Base-by-base conservation (phyloP, 2,113 vertebrate genomes). In the Gymnorhina tibicen region DNA sequence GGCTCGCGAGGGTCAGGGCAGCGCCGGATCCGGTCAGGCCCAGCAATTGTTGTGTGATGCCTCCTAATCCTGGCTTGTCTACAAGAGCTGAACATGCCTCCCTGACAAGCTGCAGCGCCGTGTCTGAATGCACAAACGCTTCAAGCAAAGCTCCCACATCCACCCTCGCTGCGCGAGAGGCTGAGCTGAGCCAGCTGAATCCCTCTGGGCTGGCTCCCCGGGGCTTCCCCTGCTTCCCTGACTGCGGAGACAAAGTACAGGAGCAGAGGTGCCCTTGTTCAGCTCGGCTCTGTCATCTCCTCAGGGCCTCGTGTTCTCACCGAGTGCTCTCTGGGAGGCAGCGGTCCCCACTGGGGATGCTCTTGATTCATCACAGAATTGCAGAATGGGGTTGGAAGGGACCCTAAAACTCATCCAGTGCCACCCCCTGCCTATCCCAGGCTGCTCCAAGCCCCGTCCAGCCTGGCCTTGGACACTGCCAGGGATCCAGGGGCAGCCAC, bases 401-500 rank as follows among this genome's bases (percentile, higher is more conserved):
- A 68, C 24, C 9, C 2, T 39, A 60, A 67, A 59, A 19, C 7
- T 2, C n/a, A 75, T 67, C 46, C n/a, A 44, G 16, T 46, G 2
- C 19, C 68, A 44, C 18, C 15, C 21, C 5, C 44, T 58, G 76
- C 59, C 19, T 7, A 0, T 9, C 33, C 52, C 77, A 67, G 37
- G 16, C 0, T 7, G 33, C 15, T 81, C 68, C 59, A 3, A 58
- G 26, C 17, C 32, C 6, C 0, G 0, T 27, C 17, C 67, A 74
- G 0, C 44, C 68, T 52, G 44, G 7, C 33, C 44, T 74, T 3
- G 68, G 37, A 0, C 52, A 46, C 19, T 52, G 0, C 44, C 86
- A 66, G 68, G 44, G 59, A 81, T 44, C 24, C 79, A 50, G 67
- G 30, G 26, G 21, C 76, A 88, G 58, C 58, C 67, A 33, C 76